Evolutionary conservation across 2,888 invertebrate species (phyloP).

Genomic region (Scaptodrosophila latifasciaeformis): DNA sequence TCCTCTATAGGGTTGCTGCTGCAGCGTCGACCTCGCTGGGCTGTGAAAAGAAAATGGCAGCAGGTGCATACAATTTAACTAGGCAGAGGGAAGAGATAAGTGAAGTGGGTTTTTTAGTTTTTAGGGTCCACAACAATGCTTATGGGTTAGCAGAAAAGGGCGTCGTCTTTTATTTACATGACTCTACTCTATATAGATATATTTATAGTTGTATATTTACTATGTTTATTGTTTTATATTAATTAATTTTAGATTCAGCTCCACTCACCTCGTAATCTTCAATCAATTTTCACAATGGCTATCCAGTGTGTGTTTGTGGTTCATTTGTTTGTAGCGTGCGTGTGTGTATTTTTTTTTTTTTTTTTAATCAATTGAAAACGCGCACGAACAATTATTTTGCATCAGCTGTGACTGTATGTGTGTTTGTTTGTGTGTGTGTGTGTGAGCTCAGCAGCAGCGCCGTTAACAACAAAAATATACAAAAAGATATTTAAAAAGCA

Average conservation of each 20-base stretch:
- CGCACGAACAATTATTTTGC: slow-evolving; percentile 57
- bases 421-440: slow-evolving; percentile 25
- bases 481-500: too few species aligned
- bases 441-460: slow-evolving; percentile 40
- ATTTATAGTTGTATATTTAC: slow-evolving; percentile 2
- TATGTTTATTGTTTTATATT: slow-evolving; percentile 31
- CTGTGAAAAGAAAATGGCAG: slow-evolving; percentile 60
- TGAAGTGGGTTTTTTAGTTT: not conserved
- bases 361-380: slow-evolving; percentile 63
- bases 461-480: slow-evolving; percentile 17
- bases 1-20: not conserved
- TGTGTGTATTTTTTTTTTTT: slow-evolving; percentile 47
- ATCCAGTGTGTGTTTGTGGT: slow-evolving; percentile 24
- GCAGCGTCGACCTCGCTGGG: not conserved
- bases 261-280: slow-evolving; percentile 61
- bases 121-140: not conserved
- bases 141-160: slow-evolving; percentile 38
- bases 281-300: slow-evolving; percentile 56
- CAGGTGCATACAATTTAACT: slow-evolving; percentile 50
- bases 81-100: slow-evolving; percentile 4
- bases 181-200: not conserved
- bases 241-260: slow-evolving; percentile 45
- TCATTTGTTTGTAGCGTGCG: slow-evolving; percentile 21
- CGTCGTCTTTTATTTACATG: slow-evolving; percentile 35
- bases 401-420: slow-evolving; percentile 50